Evolutionary conservation across 1,140 invertebrate species (phyloP), one percentile per base, ranked within the genome.

Genomic region (Caenorhabditis inopinata): DNA sequence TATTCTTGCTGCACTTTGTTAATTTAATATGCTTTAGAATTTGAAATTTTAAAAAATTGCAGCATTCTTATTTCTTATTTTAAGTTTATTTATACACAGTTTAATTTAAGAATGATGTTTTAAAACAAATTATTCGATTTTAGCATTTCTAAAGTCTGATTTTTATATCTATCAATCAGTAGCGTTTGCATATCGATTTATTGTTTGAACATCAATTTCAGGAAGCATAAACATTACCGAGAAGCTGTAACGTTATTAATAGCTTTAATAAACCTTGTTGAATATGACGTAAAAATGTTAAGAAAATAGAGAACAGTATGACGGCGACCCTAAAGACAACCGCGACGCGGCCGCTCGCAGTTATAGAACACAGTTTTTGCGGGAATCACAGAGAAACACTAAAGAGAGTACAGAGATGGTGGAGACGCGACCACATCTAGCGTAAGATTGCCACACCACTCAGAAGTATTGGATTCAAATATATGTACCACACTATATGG

Each of bases 391-490:
- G 58, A 38, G 32, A 38, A 38, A 27, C 12, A 5, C 5, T 18
- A 2, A 32, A 68, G 58, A 68, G 58, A 68, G 58, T 68, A 25
- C n/a, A 6, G 58, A 68, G 58, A 68, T n/a, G n/a, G 9, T 68
- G 58, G 58, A 68, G 58, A 68, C 58, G 23, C n/a, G 32, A 68
- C 32, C 32, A 42, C 58, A 68, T 68, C 58, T 68, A 35, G n/a
- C 58, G 38, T 68, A 68, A 32, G 58, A 32, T 68, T 32, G 58
- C 32, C 32, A 68, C 29, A 38, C 58, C n/a, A 38, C 58, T 18
- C 58, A 29, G 27, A 68, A 68, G 35, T 68, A 68, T 68, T 68
- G 58, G 58, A 68, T 68, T 68, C 58, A 68, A 68, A 68, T 38
- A 38, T 68, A 38, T 29, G 58, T 68, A 29, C 58, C 58, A 38